Evolutionary conservation across 64 coral and sea anemone genomes (phyloP).

Genomic region (Montipora sp.): DNA sequence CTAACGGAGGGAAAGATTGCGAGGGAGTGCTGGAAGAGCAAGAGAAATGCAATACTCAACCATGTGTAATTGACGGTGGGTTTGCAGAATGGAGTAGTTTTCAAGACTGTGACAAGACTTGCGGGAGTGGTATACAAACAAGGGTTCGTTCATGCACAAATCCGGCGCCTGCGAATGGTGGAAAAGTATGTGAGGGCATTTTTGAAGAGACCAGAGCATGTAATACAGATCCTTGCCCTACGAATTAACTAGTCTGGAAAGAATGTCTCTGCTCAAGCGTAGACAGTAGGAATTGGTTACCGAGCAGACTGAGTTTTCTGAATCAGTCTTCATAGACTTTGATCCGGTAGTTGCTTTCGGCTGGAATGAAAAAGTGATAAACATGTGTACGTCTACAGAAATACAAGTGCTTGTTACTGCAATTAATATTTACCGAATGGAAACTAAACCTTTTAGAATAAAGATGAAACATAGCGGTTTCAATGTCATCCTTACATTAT

Average conservation of each 20-base stretch:
- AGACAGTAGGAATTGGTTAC: no score
- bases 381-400: no score
- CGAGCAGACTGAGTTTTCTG: no score
- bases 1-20: constrained; percentile 40
- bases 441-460: no score
- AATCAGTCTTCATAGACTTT: no score
- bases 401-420: no score
- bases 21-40: neutral
- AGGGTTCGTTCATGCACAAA: constrained; percentile 32
- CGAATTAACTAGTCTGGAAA: neutral
- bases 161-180: constrained; percentile 48
- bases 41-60: constrained; percentile 16
- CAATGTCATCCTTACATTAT: no score
- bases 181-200: constrained; percentile 46
- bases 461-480: no score
- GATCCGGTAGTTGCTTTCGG: no score
- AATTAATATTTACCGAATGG: no score
- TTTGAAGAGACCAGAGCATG: neutral
- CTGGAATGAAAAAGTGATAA: no score
- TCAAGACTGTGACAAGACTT: constrained; percentile 34
- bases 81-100: constrained; percentile 40
- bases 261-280: no score
- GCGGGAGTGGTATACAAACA: constrained; percentile 20
- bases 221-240: constrained; percentile 17
- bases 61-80: constrained; percentile 45